These are phyloP conservation scores for Botia almorhae DNA, from an alignment of 2,797 vertebrate species.

Conservation along the genomic window DNA sequence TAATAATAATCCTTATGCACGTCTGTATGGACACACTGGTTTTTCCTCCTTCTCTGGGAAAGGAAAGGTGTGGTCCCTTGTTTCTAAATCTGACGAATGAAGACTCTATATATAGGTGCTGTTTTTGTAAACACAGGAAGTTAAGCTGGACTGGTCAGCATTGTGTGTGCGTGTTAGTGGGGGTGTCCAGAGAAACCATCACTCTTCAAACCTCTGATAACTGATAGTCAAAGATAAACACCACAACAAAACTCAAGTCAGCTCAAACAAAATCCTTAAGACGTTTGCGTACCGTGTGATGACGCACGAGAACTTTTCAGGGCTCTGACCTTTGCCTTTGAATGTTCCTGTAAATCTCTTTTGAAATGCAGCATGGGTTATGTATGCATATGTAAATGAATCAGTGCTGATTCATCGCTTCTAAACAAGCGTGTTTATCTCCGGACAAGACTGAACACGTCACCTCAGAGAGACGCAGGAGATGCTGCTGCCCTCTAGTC, in stretches of 20 bases:
- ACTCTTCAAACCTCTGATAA: slow-evolving; percentile 2
- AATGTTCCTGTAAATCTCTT: not conserved
- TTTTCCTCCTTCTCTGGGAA: slow-evolving; percentile 32
- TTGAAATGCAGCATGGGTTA: slow-evolving; percentile 3
- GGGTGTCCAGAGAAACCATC: slow-evolving; percentile 18
- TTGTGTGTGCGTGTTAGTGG: slow-evolving; percentile 47
- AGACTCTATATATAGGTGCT: slow-evolving; percentile 62
- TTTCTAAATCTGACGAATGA: slow-evolving; percentile 52
- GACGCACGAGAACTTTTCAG: slow-evolving; percentile 16
- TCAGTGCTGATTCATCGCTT: slow-evolving; percentile 6
- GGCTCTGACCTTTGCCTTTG: not conserved
- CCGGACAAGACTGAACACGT: slow-evolving; percentile 25
- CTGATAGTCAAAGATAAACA: slow-evolving; percentile 21
- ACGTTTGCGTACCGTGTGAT: not conserved
- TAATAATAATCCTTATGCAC: slow-evolving; percentile 28
- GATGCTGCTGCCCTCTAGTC: slow-evolving; percentile 43
- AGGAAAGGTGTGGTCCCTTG: slow-evolving; percentile 61
- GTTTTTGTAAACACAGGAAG: slow-evolving; percentile 64
- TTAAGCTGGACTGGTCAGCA: slow-evolving; percentile 48
- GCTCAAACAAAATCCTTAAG: not conserved
- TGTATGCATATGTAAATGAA: slow-evolving; percentile 30
- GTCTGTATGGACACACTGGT: slow-evolving; percentile 28
- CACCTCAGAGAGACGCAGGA: not conserved
- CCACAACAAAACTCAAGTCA: slow-evolving; percentile 6
- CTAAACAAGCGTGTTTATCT: slow-evolving; percentile 32